Evolutionary conservation across 2,113 vertebrate species (phyloP).

Genomic region (Atractosteus spatula): DNA sequence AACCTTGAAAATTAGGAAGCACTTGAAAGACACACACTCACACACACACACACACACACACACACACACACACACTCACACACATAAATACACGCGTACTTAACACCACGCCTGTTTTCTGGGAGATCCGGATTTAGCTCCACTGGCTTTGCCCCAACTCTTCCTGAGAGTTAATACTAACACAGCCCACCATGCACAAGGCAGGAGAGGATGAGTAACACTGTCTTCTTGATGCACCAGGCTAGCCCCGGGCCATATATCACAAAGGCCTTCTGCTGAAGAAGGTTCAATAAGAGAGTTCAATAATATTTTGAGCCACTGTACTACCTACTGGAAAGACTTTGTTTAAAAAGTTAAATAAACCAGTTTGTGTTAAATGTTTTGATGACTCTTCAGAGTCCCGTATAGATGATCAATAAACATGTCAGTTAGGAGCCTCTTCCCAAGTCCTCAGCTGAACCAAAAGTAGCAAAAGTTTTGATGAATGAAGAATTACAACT

Average conservation of each 20-base stretch:
- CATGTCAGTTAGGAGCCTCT: constrained; percentile 29
- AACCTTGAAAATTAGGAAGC: constrained; percentile 49
- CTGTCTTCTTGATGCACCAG: constrained; percentile 32
- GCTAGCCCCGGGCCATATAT: neutral
- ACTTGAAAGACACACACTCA: constrained; percentile 37
- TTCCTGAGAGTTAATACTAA: constrained; percentile 58
- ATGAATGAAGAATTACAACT: neutral
- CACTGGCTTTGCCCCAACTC: constrained; percentile 43
- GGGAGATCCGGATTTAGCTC: constrained; percentile 63
- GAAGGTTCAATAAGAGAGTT: constrained; percentile 2
- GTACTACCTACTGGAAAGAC: constrained; percentile 54
- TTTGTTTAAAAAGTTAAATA: constrained; percentile 21
- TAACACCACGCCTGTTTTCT: constrained; percentile 17
- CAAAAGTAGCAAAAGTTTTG: constrained; percentile 19
- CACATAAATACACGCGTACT: constrained; percentile 16
- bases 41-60: constrained; percentile 5
- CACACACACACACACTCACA: constrained; percentile 8
- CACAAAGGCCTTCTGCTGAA: neutral
- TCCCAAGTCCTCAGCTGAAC: constrained; percentile 28
- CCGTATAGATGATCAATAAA: constrained; percentile 26
- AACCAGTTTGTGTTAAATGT: constrained; percentile 30
- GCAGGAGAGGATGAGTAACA: constrained; percentile 35
- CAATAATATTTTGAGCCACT: constrained; percentile 33
- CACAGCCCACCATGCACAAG: constrained; percentile 30
- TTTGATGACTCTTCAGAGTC: constrained; percentile 38